Base-by-base conservation (phyloP, 2,113 vertebrate genomes). In the Saiga tatarica region DNA sequence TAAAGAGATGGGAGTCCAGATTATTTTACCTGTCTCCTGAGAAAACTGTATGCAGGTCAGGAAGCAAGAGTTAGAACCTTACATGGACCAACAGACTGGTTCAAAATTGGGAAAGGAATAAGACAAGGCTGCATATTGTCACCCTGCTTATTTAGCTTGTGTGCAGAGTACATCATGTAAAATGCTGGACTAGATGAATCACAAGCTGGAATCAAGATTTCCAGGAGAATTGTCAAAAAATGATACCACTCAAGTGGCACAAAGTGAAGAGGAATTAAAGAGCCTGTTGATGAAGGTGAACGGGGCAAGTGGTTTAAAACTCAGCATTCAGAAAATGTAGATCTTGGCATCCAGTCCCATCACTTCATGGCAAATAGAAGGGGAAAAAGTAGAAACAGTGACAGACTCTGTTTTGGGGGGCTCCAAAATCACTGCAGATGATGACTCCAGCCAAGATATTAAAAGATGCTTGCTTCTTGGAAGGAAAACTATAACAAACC, bases 361-460 rank as follows among this genome's bases (percentile, higher is more conserved):
- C 67, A 39, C n/a, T 71, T 71, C 10, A 71, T 12, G 19, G n/a
- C n/a, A 39, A 71, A 71, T 71, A 71, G n/a, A 71, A 71, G 67
- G 67, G n/a, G n/a, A 3, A 71, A 71, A 71, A 71, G n/a, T 71
- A 9, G 67, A 71, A 71, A 71, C 19, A 71, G 67, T 23, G 36
- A 71, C 19, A 12, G 10, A 39, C n/a, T 71, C 23, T 71, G 39
- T 39, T 39, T 71, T 71, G 0, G 2, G 0, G n/a, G 2, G 19
- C n/a, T 71, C n/a, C n/a, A 71, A 71, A 71, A 71, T 39, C 67
- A 71, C 67, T 71, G 67, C 10, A 71, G n/a, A 39, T 39, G n/a
- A 12, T 12, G 67, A 71, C n/a, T 71, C 5, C 10, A 39, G n/a
- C 19, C 67, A 71, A 39, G n/a, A 71, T 12, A 71, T 71, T 71